A percentile compares a stretch with the other conserved stretches of the same genome.
Evolutionary conservation across 2,113 vertebrate genomes (phyloP).

Genomic region (Tetrao urogallus): DNA sequence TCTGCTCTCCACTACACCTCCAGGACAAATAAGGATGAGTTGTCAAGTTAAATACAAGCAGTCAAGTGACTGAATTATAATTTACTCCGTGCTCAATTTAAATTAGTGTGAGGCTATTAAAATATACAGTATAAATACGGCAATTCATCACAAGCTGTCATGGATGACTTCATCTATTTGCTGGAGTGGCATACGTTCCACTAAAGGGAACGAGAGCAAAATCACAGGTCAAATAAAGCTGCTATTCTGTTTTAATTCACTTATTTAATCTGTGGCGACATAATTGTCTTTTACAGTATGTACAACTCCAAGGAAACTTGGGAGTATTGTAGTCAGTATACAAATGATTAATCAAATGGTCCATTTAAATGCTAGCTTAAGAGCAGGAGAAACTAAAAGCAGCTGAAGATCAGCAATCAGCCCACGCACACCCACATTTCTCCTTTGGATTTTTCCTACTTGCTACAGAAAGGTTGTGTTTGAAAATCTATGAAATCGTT

Average conservation of each 20-base stretch:
- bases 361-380: slow-evolving; percentile 76
- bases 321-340: slow-evolving; percentile 72
- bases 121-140: slow-evolving; percentile 92
- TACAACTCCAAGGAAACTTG: slow-evolving; percentile 79
- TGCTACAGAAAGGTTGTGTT: background rate
- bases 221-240: slow-evolving; percentile 89
- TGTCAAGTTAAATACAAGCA: slow-evolving; percentile 86
- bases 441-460: background rate
- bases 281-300: slow-evolving; percentile 82
- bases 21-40: slow-evolving; percentile 80
- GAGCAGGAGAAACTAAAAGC: slow-evolving; percentile 61
- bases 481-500: background rate
- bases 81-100: slow-evolving; percentile 91
- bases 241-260: slow-evolving; percentile 85
- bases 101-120: slow-evolving; percentile 96
- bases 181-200: slow-evolving; percentile 75
- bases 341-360: slow-evolving; percentile 83
- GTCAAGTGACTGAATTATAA: slow-evolving; percentile 93
- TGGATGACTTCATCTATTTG: slow-evolving; percentile 86
- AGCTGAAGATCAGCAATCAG: slow-evolving; percentile 27
- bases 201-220: slow-evolving; percentile 82
- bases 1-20: slow-evolving; percentile 70
- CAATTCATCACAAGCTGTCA: slow-evolving; percentile 95
- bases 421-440: background rate
- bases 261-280: slow-evolving; percentile 84